Evolutionary conservation across 2,113 vertebrate genomes (phyloP), one percentile per base, ranked within the genome.

Genomic region (Ammodytes dubius): DNA sequence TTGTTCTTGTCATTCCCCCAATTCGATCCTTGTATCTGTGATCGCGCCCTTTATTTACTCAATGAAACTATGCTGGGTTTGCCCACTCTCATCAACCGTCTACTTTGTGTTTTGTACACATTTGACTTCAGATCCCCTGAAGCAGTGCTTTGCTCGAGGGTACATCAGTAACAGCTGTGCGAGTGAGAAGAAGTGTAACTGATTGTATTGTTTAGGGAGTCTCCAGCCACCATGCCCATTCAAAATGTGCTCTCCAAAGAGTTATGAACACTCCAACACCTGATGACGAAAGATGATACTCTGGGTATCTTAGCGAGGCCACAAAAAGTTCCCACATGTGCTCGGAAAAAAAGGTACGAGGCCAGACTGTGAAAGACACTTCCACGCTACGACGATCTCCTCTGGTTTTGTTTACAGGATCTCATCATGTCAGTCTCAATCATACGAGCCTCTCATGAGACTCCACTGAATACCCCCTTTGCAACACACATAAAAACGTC

Each of bases 341-440:
- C 12, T 15, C 5, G 17, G 9, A 70, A 58, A 58, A 37, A 27
- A 27, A 27, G 2, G 27, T 27, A 27, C 14, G 57, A 63, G 15
- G 75, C 61, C 3, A 5, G 43, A 53, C 58, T 57, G 12, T 43
- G 35, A 74, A 14, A 65, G 77, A 50, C 15, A 66, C 73, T 68
- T 65, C 35, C 14, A 14, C 43, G 42, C 60, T 54, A 9, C 5
- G 2, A 9, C 5, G 2, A 13, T 27, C 42, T 37, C 1, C 14
- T 79, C 78, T 78, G 76, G 73, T 78, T 83, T 68, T 78, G 71
- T 88, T 89, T 79, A 78, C 54, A 74, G 13, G 37, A 67, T 82
- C 73, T 77, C 84, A 74, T 82, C 77, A 81, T 37, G 81, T 89
- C 77, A 66, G 37, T 64, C 42, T 85, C 60, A 82, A 87, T 92